These are phyloP conservation scores for Lasioglossum calceatum DNA, from an alignment of 2,888 invertebrate genomes.

Conservation along the genomic window DNA sequence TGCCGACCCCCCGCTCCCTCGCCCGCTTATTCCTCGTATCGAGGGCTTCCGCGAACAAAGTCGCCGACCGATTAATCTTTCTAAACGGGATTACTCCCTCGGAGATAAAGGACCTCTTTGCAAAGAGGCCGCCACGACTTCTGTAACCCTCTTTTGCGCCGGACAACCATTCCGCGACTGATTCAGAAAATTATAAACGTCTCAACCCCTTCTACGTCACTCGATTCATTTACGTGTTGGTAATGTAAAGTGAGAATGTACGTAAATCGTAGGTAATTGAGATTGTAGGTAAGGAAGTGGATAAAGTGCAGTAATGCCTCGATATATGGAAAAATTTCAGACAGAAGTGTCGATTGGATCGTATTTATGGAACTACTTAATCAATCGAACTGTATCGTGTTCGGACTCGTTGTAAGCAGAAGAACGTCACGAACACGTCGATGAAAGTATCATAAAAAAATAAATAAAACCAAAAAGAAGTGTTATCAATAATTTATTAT, in stretches of 20 bases:
- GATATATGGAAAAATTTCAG: too few species aligned
- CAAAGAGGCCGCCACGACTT: neutral
- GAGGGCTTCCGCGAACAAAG: constrained; percentile 22
- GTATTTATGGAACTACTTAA: too few species aligned
- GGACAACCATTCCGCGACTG: neutral
- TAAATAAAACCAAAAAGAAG: neutral
- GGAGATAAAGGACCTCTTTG: constrained; percentile 25
- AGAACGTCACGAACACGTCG: neutral
- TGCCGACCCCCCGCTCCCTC: neutral
- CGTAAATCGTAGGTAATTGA: too few species aligned
- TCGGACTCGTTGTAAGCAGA: too few species aligned
- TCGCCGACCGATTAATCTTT: constrained; percentile 40
- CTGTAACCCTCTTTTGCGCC: neutral
- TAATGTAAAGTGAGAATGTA: too few species aligned
- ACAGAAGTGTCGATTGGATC: too few species aligned
- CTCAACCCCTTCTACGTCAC: neutral
- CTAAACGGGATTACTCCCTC: constrained; percentile 38
- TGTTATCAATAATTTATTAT: neutral
- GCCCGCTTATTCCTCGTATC: constrained; percentile 7
- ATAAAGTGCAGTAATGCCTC: too few species aligned
- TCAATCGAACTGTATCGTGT: too few species aligned
- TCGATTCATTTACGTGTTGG: neutral
- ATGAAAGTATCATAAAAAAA: neutral
- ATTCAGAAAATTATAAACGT: neutral
- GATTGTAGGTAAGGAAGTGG: too few species aligned